Evolutionary conservation across 2,888 invertebrate genomes (phyloP), one percentile per base, ranked within the genome.

Genomic region (Dryobota labecula): DNA sequence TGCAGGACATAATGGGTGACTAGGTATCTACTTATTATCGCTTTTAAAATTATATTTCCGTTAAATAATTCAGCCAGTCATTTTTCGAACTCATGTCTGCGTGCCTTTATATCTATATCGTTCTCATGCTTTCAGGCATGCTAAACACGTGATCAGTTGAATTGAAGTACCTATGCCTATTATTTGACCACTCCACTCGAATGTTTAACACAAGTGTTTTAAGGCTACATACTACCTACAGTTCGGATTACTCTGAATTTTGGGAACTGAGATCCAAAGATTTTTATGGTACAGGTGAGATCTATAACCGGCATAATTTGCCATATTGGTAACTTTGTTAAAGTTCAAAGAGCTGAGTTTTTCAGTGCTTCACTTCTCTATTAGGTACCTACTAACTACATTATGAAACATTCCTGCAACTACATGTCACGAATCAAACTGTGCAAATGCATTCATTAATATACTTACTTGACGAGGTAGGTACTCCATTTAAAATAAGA

Each of bases 91-190:
- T 24, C 18, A 54, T 41, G 41, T n/a, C 27, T 70, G 33, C 15
- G 11, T 24, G 15, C 2, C 27, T 11, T 47, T 43, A 36, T 51
- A 41, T 58, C 41, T 43, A 36, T 51, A 41, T 58, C 41, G 1
- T 27, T 64, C 36, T 24, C 78, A 60, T 78, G 67, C 30, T 64
- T 49, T 53, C 33, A 43, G n/a, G 36, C 67, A 76, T 80, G 81
- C 24, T 53, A 56, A 68, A 38, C 78, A 80, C 77, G 80, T 79
- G 81, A 67, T 56, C 45, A 54, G 67, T 71, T 51, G 47, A 65
- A 57, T 18, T 47, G 30, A 27, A 45, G 15, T 64, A 53, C 3
- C 15, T 38, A 47, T 20, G 30, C n/a, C 49, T 58, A 47, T 47
- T 60, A 76, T 67, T 60, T 45, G 62, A 75, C 38, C 71, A 71